Evolutionary conservation across 2,797 vertebrate genomes (phyloP).

Genomic region (Pteropus rufus): DNA sequence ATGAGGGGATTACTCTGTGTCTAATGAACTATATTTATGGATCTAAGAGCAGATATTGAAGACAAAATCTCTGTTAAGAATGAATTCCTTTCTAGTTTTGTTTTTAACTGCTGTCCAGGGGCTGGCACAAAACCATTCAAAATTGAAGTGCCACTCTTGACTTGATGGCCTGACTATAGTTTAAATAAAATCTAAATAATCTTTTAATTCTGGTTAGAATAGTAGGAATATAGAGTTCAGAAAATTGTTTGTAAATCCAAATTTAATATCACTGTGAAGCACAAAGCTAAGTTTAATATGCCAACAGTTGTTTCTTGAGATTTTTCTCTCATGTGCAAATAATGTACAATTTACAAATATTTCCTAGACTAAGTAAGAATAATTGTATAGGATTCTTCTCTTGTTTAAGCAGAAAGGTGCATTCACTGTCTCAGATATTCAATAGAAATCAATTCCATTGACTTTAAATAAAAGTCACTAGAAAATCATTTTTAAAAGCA

Average conservation of each 20-base stretch:
- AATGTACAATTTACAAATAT: constrained; percentile 1
- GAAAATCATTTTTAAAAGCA: constrained; percentile 1
- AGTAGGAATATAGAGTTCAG: background rate
- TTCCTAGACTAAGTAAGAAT: background rate
- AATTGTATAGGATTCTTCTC: background rate
- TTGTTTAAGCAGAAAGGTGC: background rate
- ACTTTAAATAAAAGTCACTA: constrained; percentile 6
- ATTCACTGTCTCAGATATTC: background rate
- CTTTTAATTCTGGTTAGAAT: background rate
- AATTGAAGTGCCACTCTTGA: background rate
- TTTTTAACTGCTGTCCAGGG: background rate
- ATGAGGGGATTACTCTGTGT: background rate
- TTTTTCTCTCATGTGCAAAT: background rate
- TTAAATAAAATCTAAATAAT: background rate
- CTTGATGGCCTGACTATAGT: background rate
- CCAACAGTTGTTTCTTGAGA: background rate
- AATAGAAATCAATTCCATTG: constrained; percentile 8
- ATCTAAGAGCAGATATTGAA: background rate
- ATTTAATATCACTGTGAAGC: background rate
- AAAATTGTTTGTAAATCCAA: background rate
- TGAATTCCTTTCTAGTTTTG: background rate
- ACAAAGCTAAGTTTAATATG: background rate
- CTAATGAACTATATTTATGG: background rate
- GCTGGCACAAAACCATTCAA: background rate
- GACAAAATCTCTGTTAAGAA: background rate